phyloP scores from a whole-genome alignment of 2,888 invertebrate genomes.

The Bugula neritina region DNA sequence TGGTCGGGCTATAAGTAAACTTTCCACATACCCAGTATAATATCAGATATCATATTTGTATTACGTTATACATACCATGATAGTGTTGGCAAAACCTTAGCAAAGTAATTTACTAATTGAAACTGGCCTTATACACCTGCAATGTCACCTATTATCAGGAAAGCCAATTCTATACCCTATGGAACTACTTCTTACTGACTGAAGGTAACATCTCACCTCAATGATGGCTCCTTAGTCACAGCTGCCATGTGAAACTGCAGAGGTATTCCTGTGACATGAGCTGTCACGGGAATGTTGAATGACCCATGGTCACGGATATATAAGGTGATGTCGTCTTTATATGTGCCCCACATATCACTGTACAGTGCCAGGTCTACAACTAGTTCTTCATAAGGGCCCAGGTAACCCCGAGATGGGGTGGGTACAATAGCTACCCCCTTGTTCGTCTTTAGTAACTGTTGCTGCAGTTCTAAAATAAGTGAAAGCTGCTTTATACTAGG shows the following conservation, averaged over 20 bases:
- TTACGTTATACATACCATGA: too few species aligned
- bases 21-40: too few species aligned
- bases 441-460: slow-evolving; percentile 39
- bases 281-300: slow-evolving; percentile 37
- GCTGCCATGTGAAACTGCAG: slow-evolving; percentile 49
- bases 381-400: slow-evolving; percentile 41
- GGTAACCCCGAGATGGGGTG: slow-evolving; percentile 37
- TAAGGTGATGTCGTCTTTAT: slow-evolving; percentile 42
- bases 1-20: too few species aligned
- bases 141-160: too few species aligned
- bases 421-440: slow-evolving; percentile 44
- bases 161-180: too few species aligned
- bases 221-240: slow-evolving; percentile 35
- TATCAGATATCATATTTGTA: too few species aligned
- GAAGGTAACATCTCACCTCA: slow-evolving; percentile 30
- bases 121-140: too few species aligned
- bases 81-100: too few species aligned
- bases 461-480: slow-evolving; percentile 39
- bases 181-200: too few species aligned
- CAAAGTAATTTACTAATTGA: too few species aligned
- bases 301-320: slow-evolving; percentile 41
- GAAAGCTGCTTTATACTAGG: too few species aligned
- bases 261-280: slow-evolving; percentile 47
- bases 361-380: slow-evolving; percentile 42
- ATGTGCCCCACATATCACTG: slow-evolving; percentile 51